Conservation (phyloP, 1,140 invertebrate genomes). For the Aphaenogaster floridana region DNA sequence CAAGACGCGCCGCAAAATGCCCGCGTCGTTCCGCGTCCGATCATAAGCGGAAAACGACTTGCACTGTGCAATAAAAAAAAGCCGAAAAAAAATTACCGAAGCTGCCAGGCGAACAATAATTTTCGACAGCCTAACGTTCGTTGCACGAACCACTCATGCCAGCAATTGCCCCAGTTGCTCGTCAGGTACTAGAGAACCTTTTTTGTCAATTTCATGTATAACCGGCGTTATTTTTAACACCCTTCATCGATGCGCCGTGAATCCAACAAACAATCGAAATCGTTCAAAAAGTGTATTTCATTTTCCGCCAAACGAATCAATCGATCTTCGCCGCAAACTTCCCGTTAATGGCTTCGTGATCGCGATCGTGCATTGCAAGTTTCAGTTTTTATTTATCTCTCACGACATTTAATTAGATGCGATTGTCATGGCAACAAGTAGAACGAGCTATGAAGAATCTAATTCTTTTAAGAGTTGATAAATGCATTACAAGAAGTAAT, state of each 20-base stretch:
- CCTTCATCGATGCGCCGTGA: constrained; percentile 16
- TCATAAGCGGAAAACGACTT: background rate
- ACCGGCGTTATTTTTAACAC: constrained; percentile 40
- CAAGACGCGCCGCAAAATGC: background rate
- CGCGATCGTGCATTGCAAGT: background rate
- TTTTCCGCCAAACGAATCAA: constrained; percentile 28
- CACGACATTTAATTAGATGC: background rate
- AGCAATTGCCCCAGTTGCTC: constrained; percentile 57
- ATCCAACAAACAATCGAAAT: constrained; percentile 6
- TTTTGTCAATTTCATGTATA: constrained; percentile 53
- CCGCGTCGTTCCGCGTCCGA: background rate
- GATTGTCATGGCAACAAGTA: background rate
- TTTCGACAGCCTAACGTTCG: constrained; percentile 52
- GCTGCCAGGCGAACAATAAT: constrained; percentile 38
- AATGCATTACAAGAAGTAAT: background rate
- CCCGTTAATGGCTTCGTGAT: background rate
- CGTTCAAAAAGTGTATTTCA: constrained; percentile 10
- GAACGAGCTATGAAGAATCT: background rate
- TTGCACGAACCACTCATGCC: constrained; percentile 43
- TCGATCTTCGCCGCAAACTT: background rate
- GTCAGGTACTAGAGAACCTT: constrained; percentile 38
- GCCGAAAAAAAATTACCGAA: constrained; percentile 1
- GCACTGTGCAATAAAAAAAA: constrained; percentile 7
- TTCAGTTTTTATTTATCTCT: background rate
- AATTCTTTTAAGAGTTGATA: background rate